phyloP scores from a whole-genome alignment of 1,140 invertebrate genomes.

The Palaemon carinicauda region DNA sequence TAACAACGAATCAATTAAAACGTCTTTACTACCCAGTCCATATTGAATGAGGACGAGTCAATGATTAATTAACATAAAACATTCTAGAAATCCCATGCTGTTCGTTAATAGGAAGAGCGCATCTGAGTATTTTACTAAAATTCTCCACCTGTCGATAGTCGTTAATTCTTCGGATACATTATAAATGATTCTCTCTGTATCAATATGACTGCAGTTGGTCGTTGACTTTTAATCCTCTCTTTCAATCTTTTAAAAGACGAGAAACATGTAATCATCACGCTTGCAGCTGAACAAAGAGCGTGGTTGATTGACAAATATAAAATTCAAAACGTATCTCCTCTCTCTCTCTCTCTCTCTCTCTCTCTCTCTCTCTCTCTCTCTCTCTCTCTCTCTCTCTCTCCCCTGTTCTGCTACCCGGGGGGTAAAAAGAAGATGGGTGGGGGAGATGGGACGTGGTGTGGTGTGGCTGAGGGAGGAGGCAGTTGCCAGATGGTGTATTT shows the following conservation, averaged over 20 bases:
- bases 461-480: not conserved
- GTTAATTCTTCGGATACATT: not conserved
- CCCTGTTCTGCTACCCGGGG: not conserved
- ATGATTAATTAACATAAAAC: too few relatives aligned
- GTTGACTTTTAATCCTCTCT: not conserved
- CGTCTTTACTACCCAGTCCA: too few relatives aligned
- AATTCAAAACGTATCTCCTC: not conserved
- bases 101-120: not conserved
- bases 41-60: too few relatives aligned
- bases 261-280: not conserved
- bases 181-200: not conserved
- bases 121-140: not conserved
- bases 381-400: not conserved
- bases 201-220: not conserved
- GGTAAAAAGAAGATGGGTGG: not conserved
- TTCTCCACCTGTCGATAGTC: not conserved
- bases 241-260: not conserved
- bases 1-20: too few relatives aligned
- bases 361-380: too few relatives aligned
- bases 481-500: not conserved
- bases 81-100: not conserved
- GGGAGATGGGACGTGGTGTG: not conserved
- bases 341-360: too few relatives aligned
- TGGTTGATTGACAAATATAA: constrained; percentile 10
- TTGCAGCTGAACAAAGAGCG: not conserved